phyloP scores from a whole-genome alignment of 2,113 vertebrate species.

The Anser cygnoides region DNA sequence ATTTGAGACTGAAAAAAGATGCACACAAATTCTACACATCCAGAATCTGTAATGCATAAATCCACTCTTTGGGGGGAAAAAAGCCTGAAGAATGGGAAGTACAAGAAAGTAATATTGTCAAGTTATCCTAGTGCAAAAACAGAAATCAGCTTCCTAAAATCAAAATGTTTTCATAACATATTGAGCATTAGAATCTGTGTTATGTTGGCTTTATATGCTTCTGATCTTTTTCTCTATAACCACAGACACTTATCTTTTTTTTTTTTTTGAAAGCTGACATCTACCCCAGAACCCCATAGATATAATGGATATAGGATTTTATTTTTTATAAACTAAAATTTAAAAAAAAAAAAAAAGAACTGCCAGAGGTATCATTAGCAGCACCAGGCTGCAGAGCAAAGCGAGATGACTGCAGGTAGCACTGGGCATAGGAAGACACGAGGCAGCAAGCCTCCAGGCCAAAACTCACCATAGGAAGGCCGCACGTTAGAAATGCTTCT shows the following conservation, averaged over 20 bases:
- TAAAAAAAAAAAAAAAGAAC: not conserved
- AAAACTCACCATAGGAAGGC: not conserved
- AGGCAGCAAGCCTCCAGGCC: not conserved
- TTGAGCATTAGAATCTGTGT: not conserved
- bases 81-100: not conserved
- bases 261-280: not conserved
- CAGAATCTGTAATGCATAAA: not conserved
- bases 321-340: not conserved
- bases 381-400: not conserved
- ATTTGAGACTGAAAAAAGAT: not conserved
- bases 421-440: not conserved
- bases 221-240: not conserved
- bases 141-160: not conserved
- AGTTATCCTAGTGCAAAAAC: not conserved
- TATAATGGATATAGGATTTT: not conserved
- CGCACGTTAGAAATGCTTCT: not conserved
- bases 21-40: not conserved
- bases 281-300: not conserved
- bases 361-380: not conserved
- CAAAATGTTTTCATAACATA: not conserved
- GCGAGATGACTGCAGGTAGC: not conserved
- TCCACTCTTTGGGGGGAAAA: fast-evolving
- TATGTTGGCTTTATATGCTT: not conserved
- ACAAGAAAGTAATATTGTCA: not conserved
- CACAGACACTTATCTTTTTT: not conserved